Base-by-base conservation (phyloP, 92 coral and sea anemone genomes). In the Galaxea fascicularis region DNA sequence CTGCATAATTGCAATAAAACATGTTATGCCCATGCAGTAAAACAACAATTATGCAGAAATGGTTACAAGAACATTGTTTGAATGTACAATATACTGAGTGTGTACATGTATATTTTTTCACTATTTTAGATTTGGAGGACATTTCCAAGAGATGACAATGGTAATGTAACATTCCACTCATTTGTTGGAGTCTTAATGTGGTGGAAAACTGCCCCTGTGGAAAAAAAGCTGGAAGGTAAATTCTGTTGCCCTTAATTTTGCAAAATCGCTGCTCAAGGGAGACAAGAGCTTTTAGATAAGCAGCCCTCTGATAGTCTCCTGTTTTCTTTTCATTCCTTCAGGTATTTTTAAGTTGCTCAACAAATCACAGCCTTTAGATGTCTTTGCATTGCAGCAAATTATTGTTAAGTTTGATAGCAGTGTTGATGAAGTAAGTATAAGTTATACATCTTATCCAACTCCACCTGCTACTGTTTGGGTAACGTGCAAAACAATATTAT, bases 141-240 rank as follows among this genome's bases (percentile, higher is more conserved):
- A 41, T 72, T 94, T 45, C 98, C 98, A 28, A 91, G 89, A 58
- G 90, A 92, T 57, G 83, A 86, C 10, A 87, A 86, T 87, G 95
- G 93, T 6, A 89, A 72, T 72, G 89, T 91, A 47, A 86, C 91
- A 24, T 94, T 94, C 71, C 90, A 66, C 1, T 77, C 93, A 30
- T 89, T 94, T 74, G 88, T 77, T 66, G 98, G 98, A 8, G 88
- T 83, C 7, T 54, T 91, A 22, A 84, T 78, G 62, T 94, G 98
- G 98, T 94, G 98, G 98, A 84, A 89, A 83, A 86, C 88, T 22
- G 90, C 93, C 29, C 88, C 95, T 44, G 29, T 89, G 71, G 95
- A 94, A 22, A 73, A 86, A 67, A 89, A 80, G 63, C 79, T 94
- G 24, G 90, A 89, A 92, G 93, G 98, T 92, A 59, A 21, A 51